phyloP scores from a whole-genome alignment of 2,113 vertebrate species.

The Arvicanthis niloticus region DNA sequence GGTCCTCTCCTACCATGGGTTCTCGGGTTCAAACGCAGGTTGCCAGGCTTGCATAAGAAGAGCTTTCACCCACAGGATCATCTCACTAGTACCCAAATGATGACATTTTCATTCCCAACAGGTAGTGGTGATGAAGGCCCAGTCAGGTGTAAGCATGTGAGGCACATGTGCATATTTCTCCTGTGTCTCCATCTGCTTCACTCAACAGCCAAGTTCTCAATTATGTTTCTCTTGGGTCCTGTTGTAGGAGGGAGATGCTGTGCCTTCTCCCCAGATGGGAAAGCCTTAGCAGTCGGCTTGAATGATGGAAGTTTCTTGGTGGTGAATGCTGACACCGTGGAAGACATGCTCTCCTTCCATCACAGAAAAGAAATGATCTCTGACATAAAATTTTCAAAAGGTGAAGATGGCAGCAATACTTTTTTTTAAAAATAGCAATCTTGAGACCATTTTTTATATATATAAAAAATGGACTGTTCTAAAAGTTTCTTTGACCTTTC shows the following conservation, averaged over 20 bases:
- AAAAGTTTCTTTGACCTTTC: slow-evolving; percentile 10
- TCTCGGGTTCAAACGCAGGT: background rate
- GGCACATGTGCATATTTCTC: background rate
- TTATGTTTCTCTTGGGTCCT: background rate
- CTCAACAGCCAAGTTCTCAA: background rate
- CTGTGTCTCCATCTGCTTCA: background rate
- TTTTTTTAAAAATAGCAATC: background rate
- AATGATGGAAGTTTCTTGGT: slow-evolving; percentile 99
- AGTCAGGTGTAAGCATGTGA: fast-evolving
- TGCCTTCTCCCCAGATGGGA: slow-evolving; percentile 98
- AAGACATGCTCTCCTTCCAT: slow-evolving; percentile 99
- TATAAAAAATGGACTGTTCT: background rate
- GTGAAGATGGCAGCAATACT: slow-evolving; percentile 80
- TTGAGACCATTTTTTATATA: background rate
- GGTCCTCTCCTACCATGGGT: background rate
- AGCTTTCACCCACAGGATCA: background rate
- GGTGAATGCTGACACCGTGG: slow-evolving; percentile 97
- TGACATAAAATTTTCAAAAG: slow-evolving; percentile 97
- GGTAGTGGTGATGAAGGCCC: background rate
- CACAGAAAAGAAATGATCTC: slow-evolving; percentile 98
- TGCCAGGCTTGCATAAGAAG: no score
- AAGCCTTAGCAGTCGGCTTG: slow-evolving; percentile 96
- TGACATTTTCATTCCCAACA: background rate
- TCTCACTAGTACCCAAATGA: background rate
- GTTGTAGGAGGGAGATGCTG: slow-evolving; percentile 95